Evolutionary conservation across 2,888 invertebrate species (phyloP).

Genomic region (Sthenelais limicola): DNA sequence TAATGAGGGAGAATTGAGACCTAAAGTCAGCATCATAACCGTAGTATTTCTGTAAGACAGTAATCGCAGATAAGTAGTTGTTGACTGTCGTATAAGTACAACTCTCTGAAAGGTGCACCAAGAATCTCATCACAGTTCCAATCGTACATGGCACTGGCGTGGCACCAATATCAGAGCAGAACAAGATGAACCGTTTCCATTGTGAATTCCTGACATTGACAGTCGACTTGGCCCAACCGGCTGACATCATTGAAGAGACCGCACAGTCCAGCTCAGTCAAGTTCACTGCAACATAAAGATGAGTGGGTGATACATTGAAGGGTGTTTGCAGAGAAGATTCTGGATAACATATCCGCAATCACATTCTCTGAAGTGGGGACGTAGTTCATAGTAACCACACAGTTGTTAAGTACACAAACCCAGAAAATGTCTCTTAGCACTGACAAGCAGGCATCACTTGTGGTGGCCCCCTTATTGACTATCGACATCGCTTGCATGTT

Average conservation of each 20-base stretch:
- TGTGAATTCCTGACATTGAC: not conserved
- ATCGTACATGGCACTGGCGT: not conserved
- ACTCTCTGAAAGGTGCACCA: not conserved
- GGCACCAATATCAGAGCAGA: not conserved
- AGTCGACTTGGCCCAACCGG: not conserved
- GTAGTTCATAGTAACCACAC: not conserved
- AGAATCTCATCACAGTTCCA: not conserved
- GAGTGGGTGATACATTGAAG: not conserved
- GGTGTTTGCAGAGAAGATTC: not conserved
- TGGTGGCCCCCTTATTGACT: not conserved
- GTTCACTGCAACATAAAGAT: not conserved
- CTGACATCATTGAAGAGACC: not conserved
- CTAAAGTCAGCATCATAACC: not conserved
- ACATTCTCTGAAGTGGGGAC: not conserved
- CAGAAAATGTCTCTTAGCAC: not conserved
- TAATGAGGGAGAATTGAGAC: not conserved
- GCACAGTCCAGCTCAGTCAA: not conserved
- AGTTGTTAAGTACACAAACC: not conserved
- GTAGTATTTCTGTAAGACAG: not conserved
- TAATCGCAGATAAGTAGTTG: not conserved
- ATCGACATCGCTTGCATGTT: not conserved
- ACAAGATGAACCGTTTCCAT: not conserved
- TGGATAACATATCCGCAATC: not conserved
- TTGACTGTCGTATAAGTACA: not conserved
- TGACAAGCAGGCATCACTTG: not conserved